phyloP scores from a whole-genome alignment of 2,113 vertebrate genomes.

The Nesogale talazaci region DNA sequence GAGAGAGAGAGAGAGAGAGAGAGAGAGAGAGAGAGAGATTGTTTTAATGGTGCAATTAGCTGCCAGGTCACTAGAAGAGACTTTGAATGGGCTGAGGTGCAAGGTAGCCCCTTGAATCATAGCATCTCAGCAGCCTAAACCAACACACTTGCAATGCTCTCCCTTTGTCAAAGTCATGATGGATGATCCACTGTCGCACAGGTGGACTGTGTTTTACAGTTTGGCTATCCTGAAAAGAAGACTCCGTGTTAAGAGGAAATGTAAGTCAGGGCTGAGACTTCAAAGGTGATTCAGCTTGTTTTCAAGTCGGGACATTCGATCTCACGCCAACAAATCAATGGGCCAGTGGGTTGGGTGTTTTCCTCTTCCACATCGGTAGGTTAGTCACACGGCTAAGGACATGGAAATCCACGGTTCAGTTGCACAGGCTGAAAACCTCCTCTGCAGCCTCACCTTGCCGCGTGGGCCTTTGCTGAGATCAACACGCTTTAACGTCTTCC shows the following conservation, averaged over 20 bases:
- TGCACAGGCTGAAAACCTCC: neutral
- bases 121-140: constrained; percentile 7
- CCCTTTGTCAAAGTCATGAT: constrained; percentile 37
- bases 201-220: neutral
- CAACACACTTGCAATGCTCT: neutral
- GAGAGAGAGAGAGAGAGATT: too few relatives aligned
- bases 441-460: neutral
- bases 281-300: neutral
- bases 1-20: too few relatives aligned
- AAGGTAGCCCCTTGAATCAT: neutral
- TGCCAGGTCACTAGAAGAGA: neutral
- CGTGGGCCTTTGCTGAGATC: neutral
- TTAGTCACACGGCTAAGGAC: neutral
- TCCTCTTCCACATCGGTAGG: neutral
- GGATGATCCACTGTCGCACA: constrained; percentile 3
- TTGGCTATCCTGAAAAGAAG: neutral
- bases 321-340: neutral
- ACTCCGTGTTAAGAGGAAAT: neutral
- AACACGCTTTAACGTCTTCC: neutral
- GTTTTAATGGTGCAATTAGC: neutral
- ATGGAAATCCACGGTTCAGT: neutral
- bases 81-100: neutral
- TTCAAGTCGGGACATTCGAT: neutral
- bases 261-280: neutral
- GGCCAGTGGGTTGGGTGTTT: neutral